Evolutionary conservation across 2,113 vertebrate genomes (phyloP), one percentile per base, ranked within the genome.

Genomic region (Isurus oxyrinchus): DNA sequence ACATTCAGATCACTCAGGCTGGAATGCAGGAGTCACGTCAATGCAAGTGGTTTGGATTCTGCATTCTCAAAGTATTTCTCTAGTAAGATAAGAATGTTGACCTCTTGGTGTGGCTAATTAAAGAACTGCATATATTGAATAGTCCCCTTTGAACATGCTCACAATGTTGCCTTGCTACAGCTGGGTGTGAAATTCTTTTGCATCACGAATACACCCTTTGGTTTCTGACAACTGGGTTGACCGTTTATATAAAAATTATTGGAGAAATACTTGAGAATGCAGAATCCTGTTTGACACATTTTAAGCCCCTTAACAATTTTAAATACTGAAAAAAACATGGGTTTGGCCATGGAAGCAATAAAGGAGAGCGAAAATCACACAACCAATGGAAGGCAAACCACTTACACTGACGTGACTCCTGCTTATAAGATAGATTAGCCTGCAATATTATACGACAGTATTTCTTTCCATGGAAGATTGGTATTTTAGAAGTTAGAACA

Each of bases 11-110:
- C 16, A 35, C 13, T 95, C 94, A 72, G 44, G 44, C 44, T 35
- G 67, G 66, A 95, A 95, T 76, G 94, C 94, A 95, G 67, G 49
- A 95, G 67, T 76, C 66, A 76, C 67, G 94, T 76, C 94, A 72
- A 95, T 72, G 63, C 94, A 72, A 55, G 67, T 72, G 66, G 25
- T 95, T 95, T 19, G 49, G 94, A 95, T 72, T 53, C 94, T 72
- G 14, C 94, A 95, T 95, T 95, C 44, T 53, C 94, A 69, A 72
- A 72, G 66, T n/a, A 72, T 55, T 31, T 67, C 67, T 95, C n/a
- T 23, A 27, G 93, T 69, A 95, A 95, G 66, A 72, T 95, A 95
- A 53, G 94, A 95, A 95, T 95, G 94, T 44, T 95, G 94, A 95
- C 63, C 94, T 95, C 66, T 67, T 63, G 57, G 35, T 31, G 25